Evolutionary conservation across 2,113 vertebrate species (phyloP).

Genomic region (Gracilinanus agilis): DNA sequence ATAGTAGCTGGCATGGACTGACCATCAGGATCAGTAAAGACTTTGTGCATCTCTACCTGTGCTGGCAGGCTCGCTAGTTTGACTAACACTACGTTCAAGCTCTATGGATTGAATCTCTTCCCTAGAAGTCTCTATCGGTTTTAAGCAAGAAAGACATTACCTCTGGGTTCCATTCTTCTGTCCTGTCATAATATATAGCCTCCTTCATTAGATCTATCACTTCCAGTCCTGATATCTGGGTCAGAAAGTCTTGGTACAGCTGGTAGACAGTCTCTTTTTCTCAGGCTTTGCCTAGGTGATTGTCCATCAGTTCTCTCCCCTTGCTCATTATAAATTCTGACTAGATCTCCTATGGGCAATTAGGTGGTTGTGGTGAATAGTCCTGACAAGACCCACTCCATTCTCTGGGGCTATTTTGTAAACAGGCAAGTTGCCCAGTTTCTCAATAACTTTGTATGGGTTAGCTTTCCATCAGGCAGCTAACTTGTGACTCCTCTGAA

Average conservation of each 20-base stretch:
- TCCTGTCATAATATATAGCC: not conserved
- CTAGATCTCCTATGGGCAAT: not conserved
- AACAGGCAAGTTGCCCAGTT: not conserved
- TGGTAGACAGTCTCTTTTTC: not conserved
- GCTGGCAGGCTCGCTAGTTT: not conserved
- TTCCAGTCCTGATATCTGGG: not conserved
- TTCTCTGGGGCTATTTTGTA: not conserved
- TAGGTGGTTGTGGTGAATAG: not conserved
- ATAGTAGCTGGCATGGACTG: not conserved
- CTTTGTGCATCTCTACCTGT: not conserved
- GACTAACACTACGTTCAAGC: not conserved
- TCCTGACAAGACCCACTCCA: not conserved
- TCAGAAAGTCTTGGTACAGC: not conserved
- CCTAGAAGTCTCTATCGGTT: not conserved
- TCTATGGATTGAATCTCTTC: not conserved
- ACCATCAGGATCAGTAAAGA: not conserved
- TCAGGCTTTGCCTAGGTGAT: not conserved
- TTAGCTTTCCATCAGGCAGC: not conserved
- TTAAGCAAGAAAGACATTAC: not conserved
- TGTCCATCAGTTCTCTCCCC: conserved; percentile 1
- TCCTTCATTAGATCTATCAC: not conserved
- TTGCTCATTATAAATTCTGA: not conserved
- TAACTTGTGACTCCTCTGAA: not conserved
- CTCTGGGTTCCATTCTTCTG: not conserved
- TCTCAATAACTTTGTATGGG: not conserved